phyloP scores from a whole-genome alignment of 1,140 invertebrate species.

The Philopotamus ludificatus region DNA sequence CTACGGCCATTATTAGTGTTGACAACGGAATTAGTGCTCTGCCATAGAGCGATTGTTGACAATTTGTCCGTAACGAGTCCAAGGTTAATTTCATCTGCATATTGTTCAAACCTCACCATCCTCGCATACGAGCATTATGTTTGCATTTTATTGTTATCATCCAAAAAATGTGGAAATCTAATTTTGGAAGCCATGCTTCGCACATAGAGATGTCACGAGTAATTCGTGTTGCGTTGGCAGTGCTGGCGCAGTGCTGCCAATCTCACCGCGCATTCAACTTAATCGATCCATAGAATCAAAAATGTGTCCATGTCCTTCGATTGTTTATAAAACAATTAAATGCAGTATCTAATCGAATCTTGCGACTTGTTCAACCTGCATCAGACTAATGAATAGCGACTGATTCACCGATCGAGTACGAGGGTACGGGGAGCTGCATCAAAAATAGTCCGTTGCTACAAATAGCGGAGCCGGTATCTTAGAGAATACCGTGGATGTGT shows the following conservation, averaged over 20 bases:
- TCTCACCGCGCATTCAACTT: too few relatives aligned
- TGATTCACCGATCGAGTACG: background rate
- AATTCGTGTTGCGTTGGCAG: too few relatives aligned
- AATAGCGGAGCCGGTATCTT: constrained; percentile 21
- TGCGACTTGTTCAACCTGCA: too few relatives aligned
- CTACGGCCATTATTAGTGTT: constrained; percentile 19
- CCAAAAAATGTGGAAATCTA: too few relatives aligned
- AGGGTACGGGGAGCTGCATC: constrained; percentile 2
- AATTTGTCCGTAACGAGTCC: constrained; percentile 28
- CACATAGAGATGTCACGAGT: too few relatives aligned
- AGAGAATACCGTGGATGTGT: background rate
- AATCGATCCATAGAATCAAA: too few relatives aligned
- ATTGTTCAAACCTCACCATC: constrained; percentile 14
- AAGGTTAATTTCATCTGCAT: constrained; percentile 28
- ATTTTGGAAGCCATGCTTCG: too few relatives aligned
- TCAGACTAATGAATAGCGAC: background rate
- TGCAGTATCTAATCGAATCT: too few relatives aligned
- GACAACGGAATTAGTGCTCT: constrained; percentile 22
- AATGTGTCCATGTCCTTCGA: too few relatives aligned
- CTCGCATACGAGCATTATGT: constrained; percentile 3
- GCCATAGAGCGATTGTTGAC: constrained; percentile 21
- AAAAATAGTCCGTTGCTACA: constrained; percentile 13
- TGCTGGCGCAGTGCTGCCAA: too few relatives aligned
- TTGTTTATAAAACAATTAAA: too few relatives aligned
- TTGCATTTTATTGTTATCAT: too few relatives aligned